A percentile compares a stretch with the other conserved stretches of the same genome.
phyloP scores from a whole-genome alignment of 2,113 vertebrate species.

The Gadus chalcogrammus region DNA sequence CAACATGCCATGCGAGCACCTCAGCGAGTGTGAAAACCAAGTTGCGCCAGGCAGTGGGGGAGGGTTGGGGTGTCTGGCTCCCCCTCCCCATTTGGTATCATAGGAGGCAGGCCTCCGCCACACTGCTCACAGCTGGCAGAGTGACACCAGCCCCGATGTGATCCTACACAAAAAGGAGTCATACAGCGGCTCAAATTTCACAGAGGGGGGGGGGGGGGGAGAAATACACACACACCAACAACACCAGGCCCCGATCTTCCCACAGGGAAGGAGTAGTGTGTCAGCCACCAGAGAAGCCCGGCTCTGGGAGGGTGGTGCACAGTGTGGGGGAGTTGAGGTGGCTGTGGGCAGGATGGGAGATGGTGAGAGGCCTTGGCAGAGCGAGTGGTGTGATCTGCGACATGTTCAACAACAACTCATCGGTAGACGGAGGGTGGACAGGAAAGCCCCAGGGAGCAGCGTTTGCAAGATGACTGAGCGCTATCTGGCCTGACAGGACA shows the following conservation, averaged over 20 bases:
- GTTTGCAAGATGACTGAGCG: constrained; percentile 20
- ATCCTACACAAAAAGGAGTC: constrained; percentile 43
- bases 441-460: constrained; percentile 9
- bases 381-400: not conserved
- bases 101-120: constrained; percentile 28
- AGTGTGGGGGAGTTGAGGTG: not conserved
- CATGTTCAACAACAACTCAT: constrained; percentile 18
- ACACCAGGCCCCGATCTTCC: not conserved
- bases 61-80: constrained; percentile 5
- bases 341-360: not conserved
- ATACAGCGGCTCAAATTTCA: constrained; percentile 45
- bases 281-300: constrained; percentile 1
- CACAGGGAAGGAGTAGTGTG: not conserved
- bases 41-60: not conserved
- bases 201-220: not conserved
- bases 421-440: constrained; percentile 11
- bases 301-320: not conserved
- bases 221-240: constrained; percentile 29
- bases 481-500: constrained; percentile 32
- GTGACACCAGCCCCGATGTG: constrained; percentile 44
- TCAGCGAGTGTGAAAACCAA: constrained; percentile 5
- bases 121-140: constrained; percentile 58
- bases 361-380: not conserved
- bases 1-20: constrained; percentile 4
- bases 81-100: constrained; percentile 45